Evolutionary conservation across 2,888 invertebrate genomes (phyloP).

Genomic region (Andrena fulva): DNA sequence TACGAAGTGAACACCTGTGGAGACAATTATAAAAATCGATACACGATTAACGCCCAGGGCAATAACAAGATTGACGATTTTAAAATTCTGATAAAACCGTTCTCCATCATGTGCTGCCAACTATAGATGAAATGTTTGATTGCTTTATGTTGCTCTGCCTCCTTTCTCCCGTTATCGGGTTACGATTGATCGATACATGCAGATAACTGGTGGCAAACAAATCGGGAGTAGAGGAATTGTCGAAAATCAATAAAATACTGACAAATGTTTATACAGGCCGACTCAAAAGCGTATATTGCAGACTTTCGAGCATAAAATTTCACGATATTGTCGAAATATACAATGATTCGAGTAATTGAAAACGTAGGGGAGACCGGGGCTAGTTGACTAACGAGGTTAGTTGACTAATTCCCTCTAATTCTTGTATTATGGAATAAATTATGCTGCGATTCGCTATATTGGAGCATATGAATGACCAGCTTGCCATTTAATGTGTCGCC

Average conservation of each 20-base stretch:
- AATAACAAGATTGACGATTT: background rate
- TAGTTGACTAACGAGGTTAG: too few relatives aligned
- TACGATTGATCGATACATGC: constrained; percentile 1
- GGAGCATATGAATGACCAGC: too few relatives aligned
- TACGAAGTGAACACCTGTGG: background rate
- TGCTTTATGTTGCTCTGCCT: background rate
- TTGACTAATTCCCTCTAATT: too few relatives aligned
- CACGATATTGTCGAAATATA: background rate
- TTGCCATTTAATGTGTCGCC: too few relatives aligned
- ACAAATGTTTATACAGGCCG: background rate
- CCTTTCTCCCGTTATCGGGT: background rate
- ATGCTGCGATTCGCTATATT: too few relatives aligned
- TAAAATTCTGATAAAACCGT: constrained; percentile 7
- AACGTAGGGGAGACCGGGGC: too few relatives aligned
- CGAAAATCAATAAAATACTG: background rate
- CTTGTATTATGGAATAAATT: too few relatives aligned
- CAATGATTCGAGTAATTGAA: background rate
- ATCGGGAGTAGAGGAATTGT: background rate
- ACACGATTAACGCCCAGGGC: background rate
- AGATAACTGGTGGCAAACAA: background rate
- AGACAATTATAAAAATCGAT: background rate
- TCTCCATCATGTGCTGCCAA: background rate
- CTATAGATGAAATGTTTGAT: constrained; percentile 9
- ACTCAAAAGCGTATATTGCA: background rate
- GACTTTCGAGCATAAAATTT: background rate